Evolutionary conservation across 2,888 invertebrate species (phyloP), one percentile per base, ranked within the genome.

Genomic region (Chalcis sispes): DNA sequence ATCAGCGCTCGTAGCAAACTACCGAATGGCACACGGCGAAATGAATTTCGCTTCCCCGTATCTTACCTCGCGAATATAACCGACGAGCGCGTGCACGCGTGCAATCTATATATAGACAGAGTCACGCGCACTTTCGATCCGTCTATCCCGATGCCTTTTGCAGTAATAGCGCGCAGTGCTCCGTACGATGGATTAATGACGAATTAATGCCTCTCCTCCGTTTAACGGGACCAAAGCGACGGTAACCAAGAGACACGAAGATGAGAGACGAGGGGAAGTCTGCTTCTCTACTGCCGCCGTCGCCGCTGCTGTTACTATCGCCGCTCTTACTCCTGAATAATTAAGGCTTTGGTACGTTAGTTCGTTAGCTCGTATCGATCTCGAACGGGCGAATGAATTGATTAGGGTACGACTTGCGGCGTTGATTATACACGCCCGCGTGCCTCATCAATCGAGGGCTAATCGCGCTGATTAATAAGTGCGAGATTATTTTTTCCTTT

Each of bases 131-230:
- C n/a, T n/a, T n/a, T n/a, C n/a, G n/a, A n/a, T n/a, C n/a, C n/a
- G n/a, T n/a, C n/a, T n/a, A n/a, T n/a, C n/a, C n/a, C n/a, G n/a
- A 3, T 32, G 32, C 8, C 8, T 32, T 32, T 32, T 32, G 8
- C 32, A 32, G 32, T 8, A 32, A 32, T 3, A 5, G 32, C 32
- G n/a, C 32, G 8, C 32, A 8, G 5, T 32, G 8, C 32, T 56
- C 10, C 48, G n/a, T 40, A 62, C 7, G 65, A 59, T 20, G 64
- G 67, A 72, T 72, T 77, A 72, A 77, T 77, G 72, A 69, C 72
- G 67, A 69, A 77, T 72, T 77, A 72, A 77, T 65, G 59, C 18
- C 36, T 69, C 25, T 5, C 20, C 42, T 36, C 40, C 7, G 20
- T 56, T 48, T 48, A 61, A 54, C 42, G 62, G 8, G 18, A 29